Evolutionary conservation across 2,797 vertebrate species (phyloP).

Genomic region (Ataeniobius toweri): DNA sequence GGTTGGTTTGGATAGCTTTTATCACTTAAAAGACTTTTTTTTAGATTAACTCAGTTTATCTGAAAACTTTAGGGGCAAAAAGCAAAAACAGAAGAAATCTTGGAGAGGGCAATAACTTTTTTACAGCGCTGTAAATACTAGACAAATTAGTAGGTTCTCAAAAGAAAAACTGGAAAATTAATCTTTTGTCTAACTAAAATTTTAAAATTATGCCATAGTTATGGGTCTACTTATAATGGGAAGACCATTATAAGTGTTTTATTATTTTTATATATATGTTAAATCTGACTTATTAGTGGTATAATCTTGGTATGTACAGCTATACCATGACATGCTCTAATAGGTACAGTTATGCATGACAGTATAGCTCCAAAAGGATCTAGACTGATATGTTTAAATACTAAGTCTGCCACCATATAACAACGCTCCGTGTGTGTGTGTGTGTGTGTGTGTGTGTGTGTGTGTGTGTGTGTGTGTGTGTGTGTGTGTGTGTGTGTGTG

Average conservation of each 20-base stretch:
- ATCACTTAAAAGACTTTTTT: neutral
- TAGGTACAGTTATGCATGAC: neutral
- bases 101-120: neutral
- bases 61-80: too few relatives aligned
- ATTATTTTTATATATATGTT: neutral
- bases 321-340: neutral
- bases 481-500: slow-evolving; percentile 7
- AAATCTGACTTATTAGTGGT: neutral
- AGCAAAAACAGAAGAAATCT: neutral
- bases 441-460: slow-evolving; percentile 12
- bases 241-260: too few relatives aligned
- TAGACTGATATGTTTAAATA: neutral
- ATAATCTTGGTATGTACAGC: neutral
- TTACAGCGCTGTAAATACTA: neutral
- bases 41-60: neutral
- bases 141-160: neutral
- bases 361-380: neutral
- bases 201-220: neutral
- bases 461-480: slow-evolving; percentile 7
- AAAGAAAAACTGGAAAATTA: neutral
- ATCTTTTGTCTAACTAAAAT: neutral
- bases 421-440: neutral
- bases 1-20: neutral
- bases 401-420: slow-evolving; percentile 5
- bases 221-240: neutral